Evolutionary conservation across 2,797 vertebrate genomes (phyloP), one percentile per base, ranked within the genome.

Genomic region (Furcifer pardalis): DNA sequence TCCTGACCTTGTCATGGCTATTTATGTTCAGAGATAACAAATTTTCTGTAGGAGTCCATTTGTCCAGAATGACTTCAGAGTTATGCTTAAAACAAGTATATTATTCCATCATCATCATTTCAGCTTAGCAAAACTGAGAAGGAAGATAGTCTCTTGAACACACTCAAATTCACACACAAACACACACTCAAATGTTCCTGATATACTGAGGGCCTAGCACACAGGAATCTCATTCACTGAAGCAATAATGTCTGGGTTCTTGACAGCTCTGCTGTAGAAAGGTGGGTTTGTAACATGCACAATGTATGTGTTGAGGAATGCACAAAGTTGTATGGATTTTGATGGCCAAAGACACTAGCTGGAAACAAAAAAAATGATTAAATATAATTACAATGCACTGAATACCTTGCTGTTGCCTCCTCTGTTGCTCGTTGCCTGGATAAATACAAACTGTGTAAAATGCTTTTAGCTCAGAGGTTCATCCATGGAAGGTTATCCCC

Each of bases 161-260:
- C n/a, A 37, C n/a, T 12, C 5, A 8, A 6, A 42, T 9, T 65
- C 7, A 23, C n/a, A 37, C 42, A 21, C 5, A 8, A 9, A 56
- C 17, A 78, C 30, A 37, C 7, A 52, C 10, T n/a, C 44, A 73
- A 62, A 74, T 49, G 17, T 19, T 52, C 68, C 37, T 15, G 23
- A 52, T 56, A 30, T 12, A 65, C 23, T 30, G 63, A 44, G 44
- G 27, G 21, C 6, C 49, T n/a, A 56, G 62, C 76, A 66, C 69
- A 21, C 40, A 35, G n/a, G 66, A 8, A 52, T 73, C 46, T 25
- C 46, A 73, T 44, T 77, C 73, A 81, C 74, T 44, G 63, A 87
- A 87, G 86, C 86, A 87, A 84, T 87, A 87, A 84, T 25, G 40
- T 81, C 74, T 25, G 27, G 59, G 25, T 63, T n/a, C 46, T 42